A percentile compares a stretch with the other conserved stretches of the same genome.
phyloP scores from a whole-genome alignment of 2,113 vertebrate species.

The Neolamprologus longior region DNA sequence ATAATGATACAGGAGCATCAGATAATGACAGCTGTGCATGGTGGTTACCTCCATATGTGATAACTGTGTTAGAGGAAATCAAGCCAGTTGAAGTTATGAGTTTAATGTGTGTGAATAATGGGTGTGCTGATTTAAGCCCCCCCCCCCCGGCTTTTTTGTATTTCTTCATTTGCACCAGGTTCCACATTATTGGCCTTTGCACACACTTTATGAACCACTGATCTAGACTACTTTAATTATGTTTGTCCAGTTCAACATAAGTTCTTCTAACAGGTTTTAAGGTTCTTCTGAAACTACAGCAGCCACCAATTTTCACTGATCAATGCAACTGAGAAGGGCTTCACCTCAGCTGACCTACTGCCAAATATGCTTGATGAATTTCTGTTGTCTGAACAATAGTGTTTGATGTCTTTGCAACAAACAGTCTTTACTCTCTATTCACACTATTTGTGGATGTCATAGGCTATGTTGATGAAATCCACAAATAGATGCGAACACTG shows the following conservation, averaged over 20 bases:
- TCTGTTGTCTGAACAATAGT: neutral
- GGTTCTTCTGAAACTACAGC: neutral
- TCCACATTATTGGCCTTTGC: neutral
- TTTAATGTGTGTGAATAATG: neutral
- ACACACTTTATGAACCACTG: neutral
- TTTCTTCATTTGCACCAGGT: neutral
- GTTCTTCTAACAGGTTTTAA: neutral
- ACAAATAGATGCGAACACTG: neutral
- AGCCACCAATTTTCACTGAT: neutral
- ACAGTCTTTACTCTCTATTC: neutral
- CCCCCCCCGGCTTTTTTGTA: rapidly evolving
- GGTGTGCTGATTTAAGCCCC: neutral
- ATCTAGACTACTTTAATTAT: neutral
- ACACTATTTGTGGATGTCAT: neutral
- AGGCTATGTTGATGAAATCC: neutral
- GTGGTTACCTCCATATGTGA: neutral
- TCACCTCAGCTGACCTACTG: neutral
- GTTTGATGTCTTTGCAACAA: neutral
- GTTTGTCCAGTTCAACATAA: neutral
- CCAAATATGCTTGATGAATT: neutral
- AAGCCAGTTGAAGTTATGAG: neutral
- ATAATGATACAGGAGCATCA: neutral
- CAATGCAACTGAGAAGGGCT: neutral
- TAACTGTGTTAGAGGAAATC: neutral
- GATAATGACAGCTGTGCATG: neutral